These are phyloP conservation scores for Xylota sylvarum DNA, from an alignment of 2,888 invertebrate genomes.

Conservation along the genomic window DNA sequence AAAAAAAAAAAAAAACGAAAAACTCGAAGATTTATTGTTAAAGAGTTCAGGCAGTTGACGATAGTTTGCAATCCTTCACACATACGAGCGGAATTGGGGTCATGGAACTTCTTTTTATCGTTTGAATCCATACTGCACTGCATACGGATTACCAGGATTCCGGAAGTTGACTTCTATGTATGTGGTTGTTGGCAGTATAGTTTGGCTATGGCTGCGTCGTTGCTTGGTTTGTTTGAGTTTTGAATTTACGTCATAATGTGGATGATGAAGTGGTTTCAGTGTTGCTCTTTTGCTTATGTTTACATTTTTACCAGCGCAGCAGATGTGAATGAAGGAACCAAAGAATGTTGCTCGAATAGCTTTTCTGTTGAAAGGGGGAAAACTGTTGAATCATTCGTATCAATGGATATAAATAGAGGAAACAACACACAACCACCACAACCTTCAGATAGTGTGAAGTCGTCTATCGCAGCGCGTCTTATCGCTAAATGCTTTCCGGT, in stretches of 20 bases:
- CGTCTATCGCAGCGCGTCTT: constrained; percentile 21
- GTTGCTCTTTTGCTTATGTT: constrained; percentile 68
- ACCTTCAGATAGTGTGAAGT: constrained; percentile 15
- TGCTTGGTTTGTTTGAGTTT: constrained; percentile 63
- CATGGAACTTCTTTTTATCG: constrained; percentile 55
- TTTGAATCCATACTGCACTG: constrained; percentile 36
- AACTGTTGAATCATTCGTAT: constrained; percentile 10
- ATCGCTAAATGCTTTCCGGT: constrained; percentile 46
- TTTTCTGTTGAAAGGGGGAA: neutral
- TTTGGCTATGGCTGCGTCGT: constrained; percentile 24
- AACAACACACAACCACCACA: neutral
- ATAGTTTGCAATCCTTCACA: constrained; percentile 71
- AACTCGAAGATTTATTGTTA: constrained; percentile 67
- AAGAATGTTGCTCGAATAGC: too few relatives aligned
- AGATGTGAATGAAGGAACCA: neutral
- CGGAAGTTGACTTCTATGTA: constrained; percentile 72
- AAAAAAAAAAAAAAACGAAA: constrained; percentile 8
- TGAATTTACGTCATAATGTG: constrained; percentile 72
- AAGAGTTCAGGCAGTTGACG: constrained; percentile 66
- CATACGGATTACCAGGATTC: constrained; percentile 57
- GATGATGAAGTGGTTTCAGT: constrained; percentile 69
- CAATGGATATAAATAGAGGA: neutral
- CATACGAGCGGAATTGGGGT: constrained; percentile 64
- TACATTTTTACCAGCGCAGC: constrained; percentile 23
- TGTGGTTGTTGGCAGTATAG: constrained; percentile 13